These are phyloP conservation scores for Blomia tropicalis DNA, from an alignment of 2,888 invertebrate genomes.

Conservation along the genomic window DNA sequence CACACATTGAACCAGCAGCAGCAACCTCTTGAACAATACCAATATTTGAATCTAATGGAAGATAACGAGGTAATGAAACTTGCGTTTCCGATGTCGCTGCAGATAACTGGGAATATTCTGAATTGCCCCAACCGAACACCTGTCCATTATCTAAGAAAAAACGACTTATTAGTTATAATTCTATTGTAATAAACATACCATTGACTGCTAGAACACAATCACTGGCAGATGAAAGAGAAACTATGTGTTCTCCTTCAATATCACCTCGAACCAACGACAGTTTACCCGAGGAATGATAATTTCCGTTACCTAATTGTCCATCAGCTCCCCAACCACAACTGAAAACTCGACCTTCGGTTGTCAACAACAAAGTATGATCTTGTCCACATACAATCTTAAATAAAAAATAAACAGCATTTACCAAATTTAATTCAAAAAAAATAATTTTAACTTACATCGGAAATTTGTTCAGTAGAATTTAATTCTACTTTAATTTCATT, in stretches of 20 bases:
- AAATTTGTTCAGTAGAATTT: constrained; percentile 20
- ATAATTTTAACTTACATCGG: constrained; percentile 28
- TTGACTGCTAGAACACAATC: constrained; percentile 78
- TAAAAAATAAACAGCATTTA: background rate
- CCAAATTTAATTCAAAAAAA: background rate
- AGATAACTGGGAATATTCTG: constrained; percentile 72
- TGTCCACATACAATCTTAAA: constrained; percentile 62
- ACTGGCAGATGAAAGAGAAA: constrained; percentile 58
- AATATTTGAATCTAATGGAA: constrained; percentile 40
- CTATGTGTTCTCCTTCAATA: constrained; percentile 59
- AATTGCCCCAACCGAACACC: constrained; percentile 91
- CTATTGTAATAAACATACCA: constrained; percentile 41
- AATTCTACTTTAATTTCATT: constrained; percentile 45
- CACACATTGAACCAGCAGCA: constrained; percentile 69
- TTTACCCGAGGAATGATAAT: constrained; percentile 32
- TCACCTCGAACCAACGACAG: constrained; percentile 52
- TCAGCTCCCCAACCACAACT: constrained; percentile 87
- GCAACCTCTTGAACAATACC: constrained; percentile 66
- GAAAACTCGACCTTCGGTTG: constrained; percentile 60
- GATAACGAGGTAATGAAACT: constrained; percentile 38
- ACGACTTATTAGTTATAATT: background rate
- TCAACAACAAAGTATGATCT: constrained; percentile 72
- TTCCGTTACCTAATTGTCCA: constrained; percentile 59
- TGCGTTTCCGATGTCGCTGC: constrained; percentile 37
- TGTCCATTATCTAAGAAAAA: constrained; percentile 59